Percentiles rank a stretch among this genome's conserved stretches.
These are phyloP conservation scores for Dolichallabes microphthalmus DNA, from an alignment of 2,113 vertebrate species.

Conservation along the genomic window DNA sequence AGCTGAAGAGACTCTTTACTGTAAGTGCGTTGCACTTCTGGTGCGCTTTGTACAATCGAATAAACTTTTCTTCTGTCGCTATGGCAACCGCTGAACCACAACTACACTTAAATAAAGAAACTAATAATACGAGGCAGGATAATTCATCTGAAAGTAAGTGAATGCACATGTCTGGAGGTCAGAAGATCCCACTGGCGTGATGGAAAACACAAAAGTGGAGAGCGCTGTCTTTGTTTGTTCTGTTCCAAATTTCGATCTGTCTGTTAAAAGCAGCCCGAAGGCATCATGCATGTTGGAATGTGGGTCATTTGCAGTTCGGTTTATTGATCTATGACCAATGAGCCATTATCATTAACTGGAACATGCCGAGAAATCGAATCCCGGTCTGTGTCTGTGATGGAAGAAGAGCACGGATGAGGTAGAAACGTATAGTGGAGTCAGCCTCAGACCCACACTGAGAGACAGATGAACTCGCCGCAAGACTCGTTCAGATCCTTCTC, in stretches of 20 bases:
- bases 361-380: not conserved
- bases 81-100: not conserved
- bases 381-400: not conserved
- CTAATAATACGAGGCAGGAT: not conserved
- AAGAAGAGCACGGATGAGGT: not conserved
- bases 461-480: conserved; percentile 15
- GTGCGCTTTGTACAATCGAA: not conserved
- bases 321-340: conserved; percentile 14
- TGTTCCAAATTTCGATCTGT: not conserved
- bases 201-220: not conserved
- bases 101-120: not conserved
- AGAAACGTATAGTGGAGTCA: not conserved
- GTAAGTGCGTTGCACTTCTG: not conserved
- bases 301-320: conserved; percentile 7
- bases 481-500: not conserved
- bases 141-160: not conserved
- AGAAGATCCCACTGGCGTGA: not conserved
- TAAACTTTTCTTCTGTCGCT: not conserved
- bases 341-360: not conserved
- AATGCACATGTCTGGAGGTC: not conserved
- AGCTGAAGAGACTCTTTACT: not conserved
- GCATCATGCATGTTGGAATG: not conserved
- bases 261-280: not conserved
- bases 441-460: conserved; percentile 22
- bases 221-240: not conserved